Base-by-base conservation (phyloP, 2,797 vertebrate genomes). In the Falco peregrinus region DNA sequence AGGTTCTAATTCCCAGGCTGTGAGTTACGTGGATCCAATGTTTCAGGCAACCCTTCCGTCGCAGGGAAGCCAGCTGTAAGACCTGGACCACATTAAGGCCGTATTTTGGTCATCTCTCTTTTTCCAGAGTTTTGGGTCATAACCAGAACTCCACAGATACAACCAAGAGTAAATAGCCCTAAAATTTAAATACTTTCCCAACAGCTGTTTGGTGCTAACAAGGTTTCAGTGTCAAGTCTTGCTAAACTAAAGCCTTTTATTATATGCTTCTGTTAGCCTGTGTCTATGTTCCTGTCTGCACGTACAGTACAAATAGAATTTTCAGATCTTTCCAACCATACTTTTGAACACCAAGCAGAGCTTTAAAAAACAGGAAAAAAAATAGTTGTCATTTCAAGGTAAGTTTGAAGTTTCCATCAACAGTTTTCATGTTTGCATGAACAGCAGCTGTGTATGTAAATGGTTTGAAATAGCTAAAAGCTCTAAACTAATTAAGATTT, bases 401-500 rank as follows among this genome's bases (percentile, higher is more conserved):
- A 96, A 97, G 93, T 80, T 93, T 96, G 96, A 97, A 96, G 84
- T 95, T 97, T 97, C 96, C 95, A 97, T 75, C 95, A 96, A 94
- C 45, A 81, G 85, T 96, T 96, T 97, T 95, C 95, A 95, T 68
- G 85, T 96, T 96, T 97, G 96, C 56, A 95, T 84, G 83, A 95
- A 95, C 94, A 96, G 94, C 97, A 97, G 95, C 96, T 69, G 37
- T 68, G 92, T 91, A 96, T 86, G 96, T 87, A 96, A 95, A 97
- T 80, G 93, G 95, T 97, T 67, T 97, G 96, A 96, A 97, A 95
- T 56, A 94, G 96, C 93, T 94, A 89, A 85, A 93, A 97, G 92
- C 85, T 82, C 93, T 95, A 95, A 97, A 96, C 92, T 98, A 97
- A 98, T 98, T 97, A 97, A 97, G 94, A 96, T 92, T 96, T 94